Conservation (phyloP, 2,888 invertebrate species). For the Ramazzottius varieornatus region DNA sequence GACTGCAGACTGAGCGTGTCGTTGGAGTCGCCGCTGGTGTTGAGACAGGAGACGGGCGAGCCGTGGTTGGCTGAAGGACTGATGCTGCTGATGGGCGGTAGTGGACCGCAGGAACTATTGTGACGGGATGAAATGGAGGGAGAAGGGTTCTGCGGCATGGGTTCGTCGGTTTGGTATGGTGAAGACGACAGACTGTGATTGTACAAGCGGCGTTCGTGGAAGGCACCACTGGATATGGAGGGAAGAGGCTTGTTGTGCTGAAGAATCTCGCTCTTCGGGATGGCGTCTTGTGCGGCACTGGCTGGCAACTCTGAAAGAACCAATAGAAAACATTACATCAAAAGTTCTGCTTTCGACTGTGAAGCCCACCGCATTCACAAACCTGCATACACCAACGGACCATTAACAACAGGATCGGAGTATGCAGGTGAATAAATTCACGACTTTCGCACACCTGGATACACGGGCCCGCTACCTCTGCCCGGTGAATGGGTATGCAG, state of each 20-base stretch:
- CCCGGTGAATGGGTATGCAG: too few relatives aligned
- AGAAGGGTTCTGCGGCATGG: too few relatives aligned
- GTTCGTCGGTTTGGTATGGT: background rate
- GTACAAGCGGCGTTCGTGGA: background rate
- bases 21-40: background rate
- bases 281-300: conserved; percentile 48
- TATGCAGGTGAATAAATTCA: too few relatives aligned
- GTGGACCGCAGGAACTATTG: background rate
- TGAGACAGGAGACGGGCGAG: background rate
- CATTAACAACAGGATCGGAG: too few relatives aligned
- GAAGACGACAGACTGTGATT: background rate
- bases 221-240: background rate
- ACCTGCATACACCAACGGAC: too few relatives aligned
- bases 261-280: background rate
- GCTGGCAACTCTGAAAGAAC: conserved; percentile 48
- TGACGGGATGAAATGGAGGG: too few relatives aligned
- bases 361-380: too few relatives aligned
- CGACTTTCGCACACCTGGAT: too few relatives aligned
- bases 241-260: background rate
- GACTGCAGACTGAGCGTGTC: background rate
- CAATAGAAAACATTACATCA: too few relatives aligned
- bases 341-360: too few relatives aligned
- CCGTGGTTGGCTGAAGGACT: conserved; percentile 3
- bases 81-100: background rate
- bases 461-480: too few relatives aligned